A percentile compares a stretch with the other conserved stretches of the same genome.
These are phyloP conservation scores for Paralinhomoeus sp. DNA, from an alignment of 2,888 invertebrate species.

Conservation along the genomic window DNA sequence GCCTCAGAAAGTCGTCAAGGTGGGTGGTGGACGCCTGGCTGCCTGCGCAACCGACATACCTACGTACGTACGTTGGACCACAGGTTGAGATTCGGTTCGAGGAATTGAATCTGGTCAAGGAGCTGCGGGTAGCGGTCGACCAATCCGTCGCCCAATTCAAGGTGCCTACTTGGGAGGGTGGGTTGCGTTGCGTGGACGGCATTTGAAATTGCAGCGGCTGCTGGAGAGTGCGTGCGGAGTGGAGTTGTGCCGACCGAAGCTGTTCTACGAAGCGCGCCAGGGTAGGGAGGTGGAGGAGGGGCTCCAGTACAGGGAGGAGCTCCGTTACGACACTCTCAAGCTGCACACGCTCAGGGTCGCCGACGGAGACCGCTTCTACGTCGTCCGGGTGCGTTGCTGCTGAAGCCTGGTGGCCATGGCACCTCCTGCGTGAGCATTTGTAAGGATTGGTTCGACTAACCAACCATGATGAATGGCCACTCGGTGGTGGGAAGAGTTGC, in stretches of 20 bases:
- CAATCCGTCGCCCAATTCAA: slow-evolving; percentile 23
- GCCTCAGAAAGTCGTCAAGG: slow-evolving; percentile 7
- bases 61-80: no score
- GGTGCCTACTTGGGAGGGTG: no score
- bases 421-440: no score
- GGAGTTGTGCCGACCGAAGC: slow-evolving; percentile 2
- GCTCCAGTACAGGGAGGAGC: slow-evolving; percentile 9
- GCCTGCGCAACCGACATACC: no score
- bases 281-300: slow-evolving; percentile 7
- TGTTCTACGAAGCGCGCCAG: slow-evolving; percentile 8
- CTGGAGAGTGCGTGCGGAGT: slow-evolving; percentile 16
- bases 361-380: slow-evolving; percentile 16
- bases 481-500: no score
- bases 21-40: no score
- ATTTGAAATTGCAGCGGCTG: no score
- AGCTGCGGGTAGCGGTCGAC: slow-evolving; percentile 8
- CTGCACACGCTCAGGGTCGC: slow-evolving; percentile 13
- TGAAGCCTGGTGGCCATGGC: no score
- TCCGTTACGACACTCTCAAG: slow-evolving; percentile 11
- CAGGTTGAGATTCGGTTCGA: not conserved
- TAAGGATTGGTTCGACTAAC: no score
- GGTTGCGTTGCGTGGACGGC: no score
- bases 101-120: not conserved
- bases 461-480: no score
- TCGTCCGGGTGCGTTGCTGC: no score